Percentiles rank a stretch among this genome's conserved stretches.
Conservation (phyloP, 2,888 invertebrate genomes). For the Gymnocheta viridis region DNA sequence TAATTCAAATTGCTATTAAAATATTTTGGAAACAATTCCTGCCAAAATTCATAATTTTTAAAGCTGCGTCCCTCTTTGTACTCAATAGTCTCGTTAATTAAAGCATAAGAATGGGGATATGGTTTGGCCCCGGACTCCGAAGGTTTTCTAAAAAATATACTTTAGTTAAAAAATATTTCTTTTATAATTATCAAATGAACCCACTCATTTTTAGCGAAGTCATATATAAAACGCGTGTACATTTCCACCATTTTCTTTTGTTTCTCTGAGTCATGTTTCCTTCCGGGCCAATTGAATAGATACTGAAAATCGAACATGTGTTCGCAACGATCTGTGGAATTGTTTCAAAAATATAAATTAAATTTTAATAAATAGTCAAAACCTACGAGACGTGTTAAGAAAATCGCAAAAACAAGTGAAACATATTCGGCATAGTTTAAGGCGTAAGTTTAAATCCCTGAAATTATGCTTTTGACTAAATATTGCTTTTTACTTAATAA, state of each 20-base stretch:
- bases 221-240: conserved; percentile 82
- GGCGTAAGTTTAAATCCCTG: too few relatives aligned
- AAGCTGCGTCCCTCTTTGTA: conserved; percentile 38
- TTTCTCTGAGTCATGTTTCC: background rate
- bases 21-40: conserved; percentile 43
- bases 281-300: conserved; percentile 77
- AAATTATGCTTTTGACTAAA: too few relatives aligned
- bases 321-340: conserved; percentile 73
- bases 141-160: conserved; percentile 33
- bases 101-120: conserved; percentile 49
- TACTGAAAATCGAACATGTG: conserved; percentile 84
- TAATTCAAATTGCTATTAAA: conserved; percentile 37
- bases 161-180: background rate
- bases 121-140: conserved; percentile 5
- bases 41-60: conserved; percentile 59
- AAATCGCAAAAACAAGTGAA: too few relatives aligned
- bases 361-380: background rate
- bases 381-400: background rate
- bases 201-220: conserved; percentile 82
- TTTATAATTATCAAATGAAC: background rate
- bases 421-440: too few relatives aligned
- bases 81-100: conserved; percentile 27
- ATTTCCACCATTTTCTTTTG: conserved; percentile 79
- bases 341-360: conserved; percentile 12
- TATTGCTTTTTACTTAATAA: too few relatives aligned